Evolutionary conservation across 2,113 vertebrate genomes (phyloP), one percentile per base, ranked within the genome.

Genomic region (Dipodomys merriami): DNA sequence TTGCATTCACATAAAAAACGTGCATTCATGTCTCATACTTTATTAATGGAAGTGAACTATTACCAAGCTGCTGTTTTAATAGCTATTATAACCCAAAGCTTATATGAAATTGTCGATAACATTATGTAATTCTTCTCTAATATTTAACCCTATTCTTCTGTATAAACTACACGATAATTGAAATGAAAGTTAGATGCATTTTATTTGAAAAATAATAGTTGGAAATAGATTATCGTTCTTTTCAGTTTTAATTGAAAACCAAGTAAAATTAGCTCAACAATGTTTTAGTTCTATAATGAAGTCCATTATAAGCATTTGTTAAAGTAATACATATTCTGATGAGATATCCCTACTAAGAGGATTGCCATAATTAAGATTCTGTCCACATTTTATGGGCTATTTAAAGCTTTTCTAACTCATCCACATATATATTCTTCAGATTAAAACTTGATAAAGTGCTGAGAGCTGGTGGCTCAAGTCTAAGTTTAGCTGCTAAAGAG

Each of bases 231-330:
- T 95, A 86, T 0, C 83, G 65, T 90, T 96, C 60, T 91, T 57
- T 94, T 94, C n/a, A 88, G 44, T 68, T 94, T 95, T 94, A 96
- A 95, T 91, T 93, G 81, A 95, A 96, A 96, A 90, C 67, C 20
- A 49, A 90, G 92, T 91, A 88, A 93, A 89, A 94, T 95, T 95
- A 96, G 78, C 86, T 76, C 71, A 83, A n/a, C 29, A 30, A 62
- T 92, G 76, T 60, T 35, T 86, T 83, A 30, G 20, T 86, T 90
- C 64, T 95, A 77, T 90, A 93, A 88, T 90, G 57, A 82, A 96
- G 49, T 90, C 88, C 88, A 92, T 93, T 91, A 95, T 80, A 91
- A 95, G 62, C 67, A 86, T 94, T 96, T 93, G 82, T 90, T 88
- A 95, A 91, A 73, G 86, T 72, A 90, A 93, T 53, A 19, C 60